Evolutionary conservation across 2,113 vertebrate species (phyloP), one percentile per base, ranked within the genome.

Genomic region (Thryonomys swinderianus): DNA sequence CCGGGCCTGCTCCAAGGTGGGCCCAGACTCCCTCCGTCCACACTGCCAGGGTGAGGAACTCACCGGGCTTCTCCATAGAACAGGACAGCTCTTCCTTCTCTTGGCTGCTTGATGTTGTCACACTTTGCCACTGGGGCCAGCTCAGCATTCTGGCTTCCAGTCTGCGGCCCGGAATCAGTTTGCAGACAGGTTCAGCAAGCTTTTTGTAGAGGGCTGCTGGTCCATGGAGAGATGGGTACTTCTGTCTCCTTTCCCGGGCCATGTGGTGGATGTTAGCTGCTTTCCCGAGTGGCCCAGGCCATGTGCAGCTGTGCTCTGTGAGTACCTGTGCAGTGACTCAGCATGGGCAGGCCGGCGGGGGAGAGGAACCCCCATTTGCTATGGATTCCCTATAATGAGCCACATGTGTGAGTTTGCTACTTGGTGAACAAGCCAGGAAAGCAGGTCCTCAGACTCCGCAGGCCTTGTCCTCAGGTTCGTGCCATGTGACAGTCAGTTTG

Each of bases 401-500:
- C 74, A 69, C 0, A 10, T 86, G 3, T 61, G n/a, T 45, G 67
- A 27, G 0, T 48, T 84, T 13, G 17, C 61, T 20, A 27, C 69
- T 30, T 83, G 51, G 42, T 53, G 61, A 57, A 90, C 23, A 73
- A 55, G 32, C n/a, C 20, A 67, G 59, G 66, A 96, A 83, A 93
- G 45, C 40, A 21, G 27, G 53, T 78, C 53, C 66, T 25, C 81
- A 78, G 53, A 74, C 37, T 37, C 48, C 12, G 1, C 30, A n/a
- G 87, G 32, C 76, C 67, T 91, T 1, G 0, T 71, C 84, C 48
- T 80, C 42, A 57, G 57, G 11, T 37, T 66, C 37, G 82, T 76
- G 40, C 69, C 59, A 32, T 59, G 79, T 92, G 34, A 95, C 73
- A 94, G 45, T 78, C 25, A 78, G 69, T 59, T 62, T 93, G 80